phyloP scores from a whole-genome alignment of 2,888 invertebrate genomes.

The Mesochorus sp. region DNA sequence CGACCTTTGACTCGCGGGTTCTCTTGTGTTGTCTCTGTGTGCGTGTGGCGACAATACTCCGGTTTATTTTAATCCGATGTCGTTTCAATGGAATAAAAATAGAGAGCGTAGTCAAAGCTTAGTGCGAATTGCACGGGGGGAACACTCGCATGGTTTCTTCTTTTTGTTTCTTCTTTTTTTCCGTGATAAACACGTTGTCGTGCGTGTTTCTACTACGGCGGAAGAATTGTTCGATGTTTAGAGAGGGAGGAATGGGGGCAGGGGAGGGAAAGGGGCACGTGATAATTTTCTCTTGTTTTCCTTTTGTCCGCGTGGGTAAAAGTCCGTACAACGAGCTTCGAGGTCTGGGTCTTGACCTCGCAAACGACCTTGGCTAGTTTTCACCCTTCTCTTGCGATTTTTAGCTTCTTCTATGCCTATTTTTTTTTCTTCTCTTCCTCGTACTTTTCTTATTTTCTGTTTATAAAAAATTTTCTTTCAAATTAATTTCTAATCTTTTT shows the following conservation, averaged over 20 bases:
- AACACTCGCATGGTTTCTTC: not conserved
- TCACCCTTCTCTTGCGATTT: not conserved
- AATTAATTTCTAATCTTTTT: not conserved
- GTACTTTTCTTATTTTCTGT: not conserved
- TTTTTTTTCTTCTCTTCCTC: constrained; percentile 17
- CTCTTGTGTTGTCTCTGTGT: not conserved
- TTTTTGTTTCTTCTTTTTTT: not conserved
- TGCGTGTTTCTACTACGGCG: no score
- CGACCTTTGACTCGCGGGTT: constrained; percentile 56
- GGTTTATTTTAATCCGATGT: not conserved
- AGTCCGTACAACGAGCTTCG: constrained; percentile 30
- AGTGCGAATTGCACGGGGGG: no score
- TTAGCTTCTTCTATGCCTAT: not conserved
- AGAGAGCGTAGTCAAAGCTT: constrained; percentile 20
- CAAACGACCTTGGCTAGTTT: constrained; percentile 10
- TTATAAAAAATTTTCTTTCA: not conserved
- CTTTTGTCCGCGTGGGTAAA: no score
- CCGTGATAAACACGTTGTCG: no score
- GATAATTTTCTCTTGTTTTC: no score
- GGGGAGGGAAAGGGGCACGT: no score
- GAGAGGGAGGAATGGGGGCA: no score
- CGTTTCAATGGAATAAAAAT: constrained; percentile 36
- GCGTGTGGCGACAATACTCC: constrained; percentile 9
- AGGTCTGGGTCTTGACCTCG: constrained; percentile 55
- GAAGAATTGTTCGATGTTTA: no score